These are phyloP conservation scores for Phymatocera aterrima DNA, from an alignment of 2,888 invertebrate genomes.

Conservation along the genomic window DNA sequence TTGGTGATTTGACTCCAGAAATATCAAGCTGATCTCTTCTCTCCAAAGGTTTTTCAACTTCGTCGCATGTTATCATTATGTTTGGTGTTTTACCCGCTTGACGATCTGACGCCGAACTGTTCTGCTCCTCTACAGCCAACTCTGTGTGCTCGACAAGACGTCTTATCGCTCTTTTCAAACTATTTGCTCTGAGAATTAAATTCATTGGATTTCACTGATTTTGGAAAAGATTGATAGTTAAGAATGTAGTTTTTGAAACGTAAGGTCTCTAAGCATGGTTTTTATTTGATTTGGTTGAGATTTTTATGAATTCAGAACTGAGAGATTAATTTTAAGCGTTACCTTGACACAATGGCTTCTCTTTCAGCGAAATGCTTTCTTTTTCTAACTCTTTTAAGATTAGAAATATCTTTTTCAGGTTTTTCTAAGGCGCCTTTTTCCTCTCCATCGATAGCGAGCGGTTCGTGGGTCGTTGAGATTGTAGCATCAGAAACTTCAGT, in stretches of 20 bases:
- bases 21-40: constrained; percentile 60
- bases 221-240: neutral
- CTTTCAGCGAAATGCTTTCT: constrained; percentile 77
- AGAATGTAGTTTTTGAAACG: too few relatives aligned
- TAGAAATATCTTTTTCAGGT: constrained; percentile 77
- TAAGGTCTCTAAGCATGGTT: neutral
- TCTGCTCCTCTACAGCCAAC: constrained; percentile 81
- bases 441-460: constrained; percentile 58
- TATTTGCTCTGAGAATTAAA: constrained; percentile 83
- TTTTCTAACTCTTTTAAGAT: constrained; percentile 70
- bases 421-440: constrained; percentile 76
- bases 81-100: constrained; percentile 62
- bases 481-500: constrained; percentile 64
- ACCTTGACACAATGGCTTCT: constrained; percentile 77
- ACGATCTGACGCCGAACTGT: constrained; percentile 65
- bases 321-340: constrained; percentile 34
- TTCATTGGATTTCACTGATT: neutral
- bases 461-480: constrained; percentile 23
- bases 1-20: constrained; percentile 56
- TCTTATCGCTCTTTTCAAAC: constrained; percentile 88
- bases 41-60: too few relatives aligned
- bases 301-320: neutral
- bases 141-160: constrained; percentile 89
- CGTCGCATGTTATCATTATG: constrained; percentile 60
- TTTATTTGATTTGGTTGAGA: neutral